These are phyloP conservation scores for Altica lythri DNA, from an alignment of 2,888 invertebrate genomes.

Conservation along the genomic window DNA sequence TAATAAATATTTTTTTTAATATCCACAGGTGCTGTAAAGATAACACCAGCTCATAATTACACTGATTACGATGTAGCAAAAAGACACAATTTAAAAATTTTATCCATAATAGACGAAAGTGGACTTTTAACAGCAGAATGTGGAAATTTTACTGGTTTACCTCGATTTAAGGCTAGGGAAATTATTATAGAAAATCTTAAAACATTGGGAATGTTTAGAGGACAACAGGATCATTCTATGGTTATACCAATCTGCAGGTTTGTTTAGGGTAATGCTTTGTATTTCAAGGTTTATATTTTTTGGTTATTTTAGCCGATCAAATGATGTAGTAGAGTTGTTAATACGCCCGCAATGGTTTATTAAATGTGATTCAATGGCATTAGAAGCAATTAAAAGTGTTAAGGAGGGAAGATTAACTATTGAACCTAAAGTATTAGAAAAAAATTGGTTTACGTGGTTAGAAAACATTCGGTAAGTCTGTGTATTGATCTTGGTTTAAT, in stretches of 20 bases:
- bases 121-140: conserved; percentile 84
- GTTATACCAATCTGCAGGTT: conserved; percentile 83
- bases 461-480: conserved; percentile 74
- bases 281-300: not conserved
- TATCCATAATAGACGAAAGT: conserved; percentile 89
- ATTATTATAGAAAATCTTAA: conserved; percentile 78
- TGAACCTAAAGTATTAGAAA: conserved; percentile 81
- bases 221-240: conserved; percentile 85
- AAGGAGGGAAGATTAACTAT: conserved; percentile 81
- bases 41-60: conserved; percentile 97
- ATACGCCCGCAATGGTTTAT: conserved; percentile 98
- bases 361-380: conserved; percentile 88
- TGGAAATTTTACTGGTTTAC: conserved; percentile 79
- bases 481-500: no score
- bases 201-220: conserved; percentile 63
- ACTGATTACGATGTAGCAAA: conserved; percentile 96
- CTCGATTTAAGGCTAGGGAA: conserved; percentile 87
- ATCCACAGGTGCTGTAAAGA: conserved; percentile 88
- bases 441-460: conserved; percentile 97
- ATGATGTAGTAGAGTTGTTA: conserved; percentile 96
- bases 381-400: conserved; percentile 80
- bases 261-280: not conserved
- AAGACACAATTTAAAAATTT: conserved; percentile 81
- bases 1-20: conserved; percentile 2
- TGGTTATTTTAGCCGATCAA: conserved; percentile 74